Conservation (phyloP, 2,797 vertebrate species). For the Sorex maritimensis region DNA sequence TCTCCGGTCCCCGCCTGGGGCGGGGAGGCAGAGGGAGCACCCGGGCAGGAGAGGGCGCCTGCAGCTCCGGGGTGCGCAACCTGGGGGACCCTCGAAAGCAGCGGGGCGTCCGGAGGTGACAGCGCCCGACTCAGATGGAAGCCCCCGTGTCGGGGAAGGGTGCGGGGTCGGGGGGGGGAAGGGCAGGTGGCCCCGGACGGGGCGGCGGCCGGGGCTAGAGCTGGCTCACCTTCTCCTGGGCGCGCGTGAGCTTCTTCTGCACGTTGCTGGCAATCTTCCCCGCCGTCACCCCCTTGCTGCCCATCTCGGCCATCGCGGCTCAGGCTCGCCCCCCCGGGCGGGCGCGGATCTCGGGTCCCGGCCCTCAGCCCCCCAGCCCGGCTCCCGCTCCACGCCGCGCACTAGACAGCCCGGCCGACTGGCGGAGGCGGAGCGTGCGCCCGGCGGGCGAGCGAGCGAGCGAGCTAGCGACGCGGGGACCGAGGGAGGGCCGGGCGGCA, state of each 20-base stretch:
- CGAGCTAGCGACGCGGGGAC: constrained; percentile 17
- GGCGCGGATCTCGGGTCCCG: constrained; percentile 88
- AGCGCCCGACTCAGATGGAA: not conserved
- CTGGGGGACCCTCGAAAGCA: not conserved
- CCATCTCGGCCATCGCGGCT: constrained; percentile 98
- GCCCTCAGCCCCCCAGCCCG: constrained; percentile 94
- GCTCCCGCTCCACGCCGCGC: constrained; percentile 71
- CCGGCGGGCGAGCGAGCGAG: not conserved
- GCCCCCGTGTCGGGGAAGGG: not conserved
- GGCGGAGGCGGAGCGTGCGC: constrained; percentile 78
- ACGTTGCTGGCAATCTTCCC: constrained; percentile 98
- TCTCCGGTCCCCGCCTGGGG: not conserved
- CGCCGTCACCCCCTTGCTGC: constrained; percentile 98
- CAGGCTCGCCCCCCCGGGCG: constrained; percentile 62
- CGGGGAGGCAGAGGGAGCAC: not conserved
- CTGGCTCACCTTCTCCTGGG: constrained; percentile 97
- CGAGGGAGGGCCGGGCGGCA: not conserved
- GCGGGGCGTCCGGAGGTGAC: not conserved
- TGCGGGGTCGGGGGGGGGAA: not conserved
- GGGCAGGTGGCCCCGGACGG: not conserved
- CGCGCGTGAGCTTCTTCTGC: constrained; percentile 98
- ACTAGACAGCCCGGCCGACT: constrained; percentile 40
- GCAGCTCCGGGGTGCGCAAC: not conserved
- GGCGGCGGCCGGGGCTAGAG: not conserved
- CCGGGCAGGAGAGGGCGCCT: not conserved